Evolutionary conservation across 2,888 invertebrate species (phyloP).

Genomic region (Apotomis capreana): DNA sequence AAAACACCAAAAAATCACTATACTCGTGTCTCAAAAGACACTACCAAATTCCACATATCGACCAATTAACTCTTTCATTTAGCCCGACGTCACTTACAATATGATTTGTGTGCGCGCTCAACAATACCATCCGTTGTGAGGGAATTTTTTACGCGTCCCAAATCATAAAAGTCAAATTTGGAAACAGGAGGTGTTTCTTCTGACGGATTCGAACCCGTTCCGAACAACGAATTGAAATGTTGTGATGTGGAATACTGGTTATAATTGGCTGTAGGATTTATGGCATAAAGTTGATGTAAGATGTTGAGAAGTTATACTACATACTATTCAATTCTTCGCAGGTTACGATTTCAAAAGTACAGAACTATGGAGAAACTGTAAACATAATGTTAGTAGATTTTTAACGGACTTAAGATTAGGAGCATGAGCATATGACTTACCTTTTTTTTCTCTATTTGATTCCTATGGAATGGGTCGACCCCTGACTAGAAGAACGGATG

Average conservation of each 20-base stretch:
- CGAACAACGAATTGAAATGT: slow-evolving; percentile 30
- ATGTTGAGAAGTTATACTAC: no score
- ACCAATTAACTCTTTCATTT: slow-evolving; percentile 24
- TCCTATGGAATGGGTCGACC: no score
- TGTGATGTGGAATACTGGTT: background rate
- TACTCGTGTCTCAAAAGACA: background rate
- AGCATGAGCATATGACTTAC: no score
- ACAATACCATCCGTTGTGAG: slow-evolving; percentile 10
- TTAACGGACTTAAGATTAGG: no score
- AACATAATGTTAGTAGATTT: no score
- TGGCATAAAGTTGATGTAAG: background rate
- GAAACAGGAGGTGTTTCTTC: slow-evolving; percentile 18
- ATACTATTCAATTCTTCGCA: no score
- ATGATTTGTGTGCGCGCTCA: slow-evolving; percentile 27
- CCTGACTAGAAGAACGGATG: no score
- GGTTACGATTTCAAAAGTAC: no score
- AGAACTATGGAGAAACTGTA: no score
- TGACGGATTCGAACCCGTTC: slow-evolving; percentile 10
- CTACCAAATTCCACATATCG: slow-evolving; percentile 12
- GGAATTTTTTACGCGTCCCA: slow-evolving; percentile 28
- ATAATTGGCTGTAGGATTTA: background rate
- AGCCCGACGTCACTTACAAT: slow-evolving; percentile 16
- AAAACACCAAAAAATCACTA: background rate
- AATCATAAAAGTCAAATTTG: slow-evolving; percentile 31
- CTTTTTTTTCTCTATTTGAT: no score